Conservation (phyloP, 2,797 vertebrate species). For the Parauchenoglanis punctatus region DNA sequence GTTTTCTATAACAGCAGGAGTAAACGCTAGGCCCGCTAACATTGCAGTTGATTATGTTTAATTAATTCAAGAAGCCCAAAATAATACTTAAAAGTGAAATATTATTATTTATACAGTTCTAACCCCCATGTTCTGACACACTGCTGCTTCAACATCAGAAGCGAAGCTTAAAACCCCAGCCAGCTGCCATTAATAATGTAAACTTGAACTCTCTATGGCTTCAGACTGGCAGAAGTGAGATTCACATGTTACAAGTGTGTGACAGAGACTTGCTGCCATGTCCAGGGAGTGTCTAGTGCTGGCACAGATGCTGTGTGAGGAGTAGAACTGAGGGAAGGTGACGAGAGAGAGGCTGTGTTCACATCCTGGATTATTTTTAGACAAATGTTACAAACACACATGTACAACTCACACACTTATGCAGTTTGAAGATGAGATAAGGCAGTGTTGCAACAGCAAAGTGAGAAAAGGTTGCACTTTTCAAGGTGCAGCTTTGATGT, state of each 20-base stretch:
- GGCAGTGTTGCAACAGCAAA: not conserved
- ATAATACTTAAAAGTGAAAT: slow-evolving; percentile 1
- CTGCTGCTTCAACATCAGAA: slow-evolving; percentile 25
- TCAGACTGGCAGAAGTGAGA: slow-evolving; percentile 27
- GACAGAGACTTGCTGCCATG: slow-evolving; percentile 16
- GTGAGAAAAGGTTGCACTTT: slow-evolving; percentile 36
- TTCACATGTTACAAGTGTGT: slow-evolving; percentile 44
- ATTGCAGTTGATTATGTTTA: not conserved
- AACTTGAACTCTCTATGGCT: slow-evolving; percentile 32
- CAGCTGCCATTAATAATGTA: slow-evolving; percentile 47
- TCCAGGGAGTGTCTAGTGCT: slow-evolving; percentile 13
- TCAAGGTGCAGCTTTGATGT: slow-evolving; percentile 20
- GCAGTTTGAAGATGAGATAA: slow-evolving; percentile 8
- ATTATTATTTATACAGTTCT: not conserved
- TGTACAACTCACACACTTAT: not conserved
- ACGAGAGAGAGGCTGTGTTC: slow-evolving; percentile 24
- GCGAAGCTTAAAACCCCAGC: slow-evolving; percentile 29
- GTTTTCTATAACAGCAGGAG: not conserved
- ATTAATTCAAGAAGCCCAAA: not conserved
- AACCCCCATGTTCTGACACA: not conserved
- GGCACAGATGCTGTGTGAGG: not conserved
- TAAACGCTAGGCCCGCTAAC: not conserved
- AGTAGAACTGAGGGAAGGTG: not conserved
- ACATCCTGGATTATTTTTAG: slow-evolving; percentile 33
- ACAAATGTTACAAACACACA: slow-evolving; percentile 26